phyloP scores from a whole-genome alignment of 1,140 invertebrate species.

The Drosophila yakuba region DNA sequence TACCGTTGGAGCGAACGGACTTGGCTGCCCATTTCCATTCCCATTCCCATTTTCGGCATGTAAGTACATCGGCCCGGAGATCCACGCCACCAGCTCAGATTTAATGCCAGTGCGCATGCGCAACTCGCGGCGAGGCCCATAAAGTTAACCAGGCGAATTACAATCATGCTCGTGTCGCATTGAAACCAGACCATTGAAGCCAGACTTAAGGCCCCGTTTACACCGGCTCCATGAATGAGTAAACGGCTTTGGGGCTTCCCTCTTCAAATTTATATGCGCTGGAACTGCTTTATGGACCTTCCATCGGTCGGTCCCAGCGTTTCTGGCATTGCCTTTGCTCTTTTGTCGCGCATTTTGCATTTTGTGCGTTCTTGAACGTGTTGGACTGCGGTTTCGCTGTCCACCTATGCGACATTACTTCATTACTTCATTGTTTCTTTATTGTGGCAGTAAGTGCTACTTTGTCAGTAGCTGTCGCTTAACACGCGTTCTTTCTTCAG shows the following conservation, averaged over 20 bases:
- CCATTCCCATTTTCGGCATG: slow-evolving; percentile 59
- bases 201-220: slow-evolving; percentile 15
- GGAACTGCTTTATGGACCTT: slow-evolving; percentile 17
- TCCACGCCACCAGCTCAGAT: slow-evolving; percentile 8
- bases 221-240: slow-evolving; percentile 30
- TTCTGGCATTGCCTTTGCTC: slow-evolving; percentile 25
- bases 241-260: slow-evolving; percentile 26
- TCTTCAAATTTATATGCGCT: slow-evolving; percentile 16
- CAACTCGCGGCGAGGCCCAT: slow-evolving; percentile 56
- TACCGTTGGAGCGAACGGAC: slow-evolving; percentile 58
- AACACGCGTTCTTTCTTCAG: slow-evolving; percentile 55
- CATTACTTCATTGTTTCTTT: slow-evolving; percentile 40
- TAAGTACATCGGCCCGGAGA: slow-evolving; percentile 36
- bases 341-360: slow-evolving; percentile 53
- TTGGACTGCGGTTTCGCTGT: slow-evolving; percentile 35
- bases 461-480: slow-evolving; percentile 30
- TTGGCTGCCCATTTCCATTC: slow-evolving; percentile 40
- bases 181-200: slow-evolving; percentile 25
- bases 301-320: slow-evolving; percentile 5
- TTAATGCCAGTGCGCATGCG: slow-evolving; percentile 43
- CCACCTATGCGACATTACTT: slow-evolving; percentile 57
- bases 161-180: slow-evolving; percentile 52
- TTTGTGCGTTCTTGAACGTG: slow-evolving; percentile 40
- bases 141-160: slow-evolving; percentile 54
- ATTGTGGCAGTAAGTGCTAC: slow-evolving; percentile 25